These are phyloP conservation scores for Callipepla squamata DNA, from an alignment of 2,113 vertebrate species.

Conservation along the genomic window DNA sequence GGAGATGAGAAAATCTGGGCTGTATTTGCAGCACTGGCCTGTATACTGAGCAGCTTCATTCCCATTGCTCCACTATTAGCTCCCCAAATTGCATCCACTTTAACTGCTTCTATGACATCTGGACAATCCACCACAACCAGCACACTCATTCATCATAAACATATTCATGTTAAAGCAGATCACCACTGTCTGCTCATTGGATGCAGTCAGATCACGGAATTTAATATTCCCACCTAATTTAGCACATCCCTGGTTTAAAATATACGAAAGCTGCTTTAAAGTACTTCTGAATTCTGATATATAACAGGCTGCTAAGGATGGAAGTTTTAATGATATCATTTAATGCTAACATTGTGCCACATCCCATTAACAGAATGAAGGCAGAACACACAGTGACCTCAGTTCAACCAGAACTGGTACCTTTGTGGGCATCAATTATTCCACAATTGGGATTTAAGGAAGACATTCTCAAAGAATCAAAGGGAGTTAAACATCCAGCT, in stretches of 20 bases:
- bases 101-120: background rate
- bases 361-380: background rate
- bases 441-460: background rate
- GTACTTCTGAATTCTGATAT: background rate
- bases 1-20: background rate
- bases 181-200: background rate
- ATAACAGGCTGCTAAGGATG: background rate
- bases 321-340: background rate
- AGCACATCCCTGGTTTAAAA: background rate
- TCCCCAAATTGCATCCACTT: background rate
- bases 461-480: background rate
- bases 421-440: slow-evolving; percentile 22
- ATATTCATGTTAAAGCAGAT: background rate
- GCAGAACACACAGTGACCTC: background rate
- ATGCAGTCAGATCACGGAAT: background rate
- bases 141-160: background rate
- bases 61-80: background rate
- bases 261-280: background rate
- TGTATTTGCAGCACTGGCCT: background rate
- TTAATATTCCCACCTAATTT: background rate
- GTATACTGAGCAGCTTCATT: background rate
- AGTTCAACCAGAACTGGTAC: background rate
- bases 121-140: background rate
- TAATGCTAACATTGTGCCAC: slow-evolving; percentile 5
- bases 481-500: background rate